phyloP scores from a whole-genome alignment of 1,140 invertebrate species.

The Drosophila sechellia region DNA sequence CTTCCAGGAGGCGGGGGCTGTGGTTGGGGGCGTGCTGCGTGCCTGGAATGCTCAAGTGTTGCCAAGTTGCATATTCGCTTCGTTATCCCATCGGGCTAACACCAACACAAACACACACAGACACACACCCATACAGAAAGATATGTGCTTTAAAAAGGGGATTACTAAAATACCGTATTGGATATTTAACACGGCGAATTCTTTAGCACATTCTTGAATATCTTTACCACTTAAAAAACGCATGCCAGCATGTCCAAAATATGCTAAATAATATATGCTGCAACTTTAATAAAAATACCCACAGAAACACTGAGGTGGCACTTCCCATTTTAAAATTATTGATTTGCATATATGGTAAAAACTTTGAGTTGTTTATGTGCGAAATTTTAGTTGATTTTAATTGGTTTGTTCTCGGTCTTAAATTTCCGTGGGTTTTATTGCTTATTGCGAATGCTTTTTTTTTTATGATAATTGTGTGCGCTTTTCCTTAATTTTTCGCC shows the following conservation, averaged over 20 bases:
- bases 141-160: conserved; percentile 56
- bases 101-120: conserved; percentile 13
- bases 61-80: conserved; percentile 72
- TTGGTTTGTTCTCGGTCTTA: background rate
- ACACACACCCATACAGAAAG: background rate
- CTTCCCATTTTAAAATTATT: no score
- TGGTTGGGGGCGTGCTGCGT: conserved; percentile 62
- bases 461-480: conserved; percentile 21
- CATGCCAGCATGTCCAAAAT: background rate
- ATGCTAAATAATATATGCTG: background rate
- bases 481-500: background rate
- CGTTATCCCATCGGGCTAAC: conserved; percentile 60
- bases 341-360: no score
- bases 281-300: no score
- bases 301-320: no score
- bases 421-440: conserved; percentile 21
- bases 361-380: background rate
- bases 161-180: conserved; percentile 56
- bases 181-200: conserved; percentile 50
- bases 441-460: no score
- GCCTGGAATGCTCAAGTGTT: conserved; percentile 75
- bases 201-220: conserved; percentile 26
- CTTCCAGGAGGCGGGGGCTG: conserved; percentile 26
- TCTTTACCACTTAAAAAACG: conserved; percentile 22
- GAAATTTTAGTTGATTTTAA: background rate